phyloP scores from a whole-genome alignment of 2,797 vertebrate species.

The Hemibagrus guttatus region DNA sequence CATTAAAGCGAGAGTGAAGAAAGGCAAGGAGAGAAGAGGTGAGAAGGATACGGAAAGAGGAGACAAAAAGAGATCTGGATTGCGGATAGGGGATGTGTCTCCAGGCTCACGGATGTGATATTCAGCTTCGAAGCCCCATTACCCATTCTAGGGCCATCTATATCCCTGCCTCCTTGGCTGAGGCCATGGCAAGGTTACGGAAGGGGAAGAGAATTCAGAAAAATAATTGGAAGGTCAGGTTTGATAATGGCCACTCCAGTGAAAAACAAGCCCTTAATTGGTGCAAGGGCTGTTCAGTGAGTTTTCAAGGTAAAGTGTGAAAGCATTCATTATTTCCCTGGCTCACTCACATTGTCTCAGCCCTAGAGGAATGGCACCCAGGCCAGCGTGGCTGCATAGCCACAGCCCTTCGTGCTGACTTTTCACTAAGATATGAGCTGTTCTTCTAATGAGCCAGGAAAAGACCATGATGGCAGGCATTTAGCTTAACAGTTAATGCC shows the following conservation, averaged over 20 bases:
- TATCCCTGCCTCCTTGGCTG: conserved; percentile 55
- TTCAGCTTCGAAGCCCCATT: conserved; percentile 63
- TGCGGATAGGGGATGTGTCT: conserved; percentile 44
- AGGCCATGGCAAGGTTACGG: conserved; percentile 67
- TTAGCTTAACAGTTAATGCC: conserved; percentile 51
- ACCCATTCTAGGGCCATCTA: conserved; percentile 66
- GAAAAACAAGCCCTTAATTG: conserved; percentile 79
- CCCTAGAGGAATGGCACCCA: conserved; percentile 57
- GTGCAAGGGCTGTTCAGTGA: conserved; percentile 69
- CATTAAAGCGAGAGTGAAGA: conserved; percentile 47
- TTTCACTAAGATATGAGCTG: conserved; percentile 54
- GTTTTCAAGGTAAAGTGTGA: conserved; percentile 79
- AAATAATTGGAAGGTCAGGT: conserved; percentile 85
- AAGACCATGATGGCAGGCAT: conserved; percentile 63
- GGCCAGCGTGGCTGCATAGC: conserved; percentile 54
- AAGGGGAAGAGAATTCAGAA: conserved; percentile 72
- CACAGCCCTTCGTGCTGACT: conserved; percentile 52
- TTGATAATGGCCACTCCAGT: conserved; percentile 77
- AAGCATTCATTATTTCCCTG: conserved; percentile 79
- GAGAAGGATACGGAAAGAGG: conserved; percentile 36
- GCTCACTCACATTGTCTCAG: conserved; percentile 58
- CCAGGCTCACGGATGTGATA: conserved; percentile 46
- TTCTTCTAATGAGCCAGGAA: conserved; percentile 72
- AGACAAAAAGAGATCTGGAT: conserved; percentile 12
- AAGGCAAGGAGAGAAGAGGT: conserved; percentile 35